phyloP scores from a whole-genome alignment of 2,113 vertebrate genomes.

The Epinephelus fuscoguttatus region DNA sequence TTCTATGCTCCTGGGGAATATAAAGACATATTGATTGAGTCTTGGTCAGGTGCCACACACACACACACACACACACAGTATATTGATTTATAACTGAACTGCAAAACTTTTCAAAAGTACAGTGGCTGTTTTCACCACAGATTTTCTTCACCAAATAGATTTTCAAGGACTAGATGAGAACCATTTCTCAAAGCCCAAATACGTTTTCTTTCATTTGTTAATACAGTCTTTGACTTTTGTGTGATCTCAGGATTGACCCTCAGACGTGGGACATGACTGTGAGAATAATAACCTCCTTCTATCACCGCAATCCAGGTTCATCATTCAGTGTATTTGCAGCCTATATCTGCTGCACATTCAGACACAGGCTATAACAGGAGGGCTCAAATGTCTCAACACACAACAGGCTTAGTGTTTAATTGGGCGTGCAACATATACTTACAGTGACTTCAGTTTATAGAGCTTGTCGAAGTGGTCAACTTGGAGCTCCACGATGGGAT shows the following conservation, averaged over 20 bases:
- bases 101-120: neutral
- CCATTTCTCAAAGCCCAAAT: neutral
- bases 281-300: neutral
- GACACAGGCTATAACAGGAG: neutral
- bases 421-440: constrained; percentile 77
- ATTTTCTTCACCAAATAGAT: neutral
- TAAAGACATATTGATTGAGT: constrained; percentile 44
- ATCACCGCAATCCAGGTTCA: neutral
- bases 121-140: neutral
- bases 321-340: neutral
- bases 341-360: neutral
- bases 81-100: neutral
- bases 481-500: constrained; percentile 92
- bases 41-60: neutral
- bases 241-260: neutral
- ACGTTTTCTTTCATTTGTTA: neutral
- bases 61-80: neutral
- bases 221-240: neutral
- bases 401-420: too few relatives aligned
- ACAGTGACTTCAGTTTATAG: constrained; percentile 94
- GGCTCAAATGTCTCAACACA: neutral
- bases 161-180: neutral
- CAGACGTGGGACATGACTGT: neutral
- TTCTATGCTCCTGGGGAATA: constrained; percentile 90
- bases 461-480: constrained; percentile 93